Percentiles rank a stretch among this genome's conserved stretches.
phyloP scores from a whole-genome alignment of 2,888 invertebrate species.

The Plagodis dolabraria region DNA sequence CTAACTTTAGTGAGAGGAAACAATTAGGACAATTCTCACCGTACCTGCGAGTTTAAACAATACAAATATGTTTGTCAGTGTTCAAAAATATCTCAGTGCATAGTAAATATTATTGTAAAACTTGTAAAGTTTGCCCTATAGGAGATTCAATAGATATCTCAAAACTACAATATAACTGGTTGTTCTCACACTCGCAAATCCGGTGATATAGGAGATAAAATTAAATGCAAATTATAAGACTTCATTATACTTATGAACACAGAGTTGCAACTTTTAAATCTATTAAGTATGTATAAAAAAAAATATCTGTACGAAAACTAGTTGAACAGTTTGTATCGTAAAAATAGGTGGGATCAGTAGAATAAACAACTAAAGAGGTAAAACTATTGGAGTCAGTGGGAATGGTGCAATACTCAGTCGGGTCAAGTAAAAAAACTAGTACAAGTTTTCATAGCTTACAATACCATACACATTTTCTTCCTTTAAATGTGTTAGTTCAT shows the following conservation, averaged over 20 bases:
- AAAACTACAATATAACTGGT: too few relatives aligned
- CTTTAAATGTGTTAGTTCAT: too few relatives aligned
- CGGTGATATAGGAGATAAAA: not conserved
- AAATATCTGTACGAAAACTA: slow-evolving; percentile 53
- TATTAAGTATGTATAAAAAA: slow-evolving; percentile 27
- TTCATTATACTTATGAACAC: slow-evolving; percentile 55
- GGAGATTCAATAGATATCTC: not conserved
- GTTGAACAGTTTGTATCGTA: slow-evolving; percentile 54
- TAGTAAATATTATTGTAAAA: too few relatives aligned
- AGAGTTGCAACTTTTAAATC: slow-evolving; percentile 52
- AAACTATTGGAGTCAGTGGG: slow-evolving; percentile 57
- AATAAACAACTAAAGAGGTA: slow-evolving; percentile 46
- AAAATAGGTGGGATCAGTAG: slow-evolving; percentile 70
- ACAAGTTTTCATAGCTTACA: too few relatives aligned
- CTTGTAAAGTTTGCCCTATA: too few relatives aligned
- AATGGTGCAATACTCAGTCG: slow-evolving; percentile 62
- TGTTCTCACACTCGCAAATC: not conserved
- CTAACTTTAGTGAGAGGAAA: slow-evolving; percentile 50
- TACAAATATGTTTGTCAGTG: not conserved
- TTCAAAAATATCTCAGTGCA: too few relatives aligned
- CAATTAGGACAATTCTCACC: slow-evolving; percentile 34
- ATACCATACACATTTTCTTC: too few relatives aligned
- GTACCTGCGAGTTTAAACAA: not conserved
- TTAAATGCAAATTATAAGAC: slow-evolving; percentile 59
- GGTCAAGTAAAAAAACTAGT: slow-evolving; percentile 17